phyloP scores from a whole-genome alignment of 1,140 invertebrate species.

The Bombyx mori region DNA sequence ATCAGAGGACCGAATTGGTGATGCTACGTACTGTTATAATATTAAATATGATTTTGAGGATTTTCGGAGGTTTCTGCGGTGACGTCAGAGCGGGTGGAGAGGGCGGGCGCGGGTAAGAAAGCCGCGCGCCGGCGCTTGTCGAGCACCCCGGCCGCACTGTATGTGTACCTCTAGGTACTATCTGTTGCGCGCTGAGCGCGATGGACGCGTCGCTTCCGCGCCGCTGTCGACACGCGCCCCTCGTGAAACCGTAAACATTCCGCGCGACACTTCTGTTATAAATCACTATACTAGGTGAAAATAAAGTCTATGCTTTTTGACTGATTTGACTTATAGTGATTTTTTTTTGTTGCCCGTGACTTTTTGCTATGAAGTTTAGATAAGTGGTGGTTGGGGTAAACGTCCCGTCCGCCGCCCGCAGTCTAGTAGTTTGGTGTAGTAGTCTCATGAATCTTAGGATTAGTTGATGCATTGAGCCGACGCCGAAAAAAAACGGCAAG shows the following conservation, averaged over 20 bases:
- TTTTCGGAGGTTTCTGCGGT: slow-evolving; percentile 46
- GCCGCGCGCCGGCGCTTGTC: slow-evolving; percentile 35
- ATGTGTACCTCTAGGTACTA: slow-evolving; percentile 40
- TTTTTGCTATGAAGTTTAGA: slow-evolving; percentile 19
- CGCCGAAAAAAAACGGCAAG: slow-evolving; percentile 11
- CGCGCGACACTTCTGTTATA: slow-evolving; percentile 15
- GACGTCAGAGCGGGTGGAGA: slow-evolving; percentile 40
- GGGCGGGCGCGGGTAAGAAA: slow-evolving; percentile 23
- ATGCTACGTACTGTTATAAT: slow-evolving; percentile 29
- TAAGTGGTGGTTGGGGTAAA: slow-evolving; percentile 28
- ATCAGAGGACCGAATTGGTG: background rate
- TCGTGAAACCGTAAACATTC: slow-evolving; percentile 30
- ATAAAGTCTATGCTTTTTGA: background rate
- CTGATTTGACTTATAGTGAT: slow-evolving; percentile 11
- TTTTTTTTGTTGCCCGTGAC: slow-evolving; percentile 20
- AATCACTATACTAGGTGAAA: slow-evolving; percentile 7
- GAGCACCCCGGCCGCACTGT: slow-evolving; percentile 25
- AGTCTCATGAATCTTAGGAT: slow-evolving; percentile 27
- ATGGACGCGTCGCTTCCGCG: slow-evolving; percentile 35
- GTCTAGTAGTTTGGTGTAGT: slow-evolving; percentile 45
- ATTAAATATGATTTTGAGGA: slow-evolving; percentile 39
- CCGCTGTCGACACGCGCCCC: slow-evolving; percentile 30
- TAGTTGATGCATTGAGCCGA: slow-evolving; percentile 28
- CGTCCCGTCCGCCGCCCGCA: slow-evolving; percentile 36
- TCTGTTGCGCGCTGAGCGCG: slow-evolving; percentile 53